Conservation (phyloP, 2,113 vertebrate species). For the Pseudopodoces humilis region DNA sequence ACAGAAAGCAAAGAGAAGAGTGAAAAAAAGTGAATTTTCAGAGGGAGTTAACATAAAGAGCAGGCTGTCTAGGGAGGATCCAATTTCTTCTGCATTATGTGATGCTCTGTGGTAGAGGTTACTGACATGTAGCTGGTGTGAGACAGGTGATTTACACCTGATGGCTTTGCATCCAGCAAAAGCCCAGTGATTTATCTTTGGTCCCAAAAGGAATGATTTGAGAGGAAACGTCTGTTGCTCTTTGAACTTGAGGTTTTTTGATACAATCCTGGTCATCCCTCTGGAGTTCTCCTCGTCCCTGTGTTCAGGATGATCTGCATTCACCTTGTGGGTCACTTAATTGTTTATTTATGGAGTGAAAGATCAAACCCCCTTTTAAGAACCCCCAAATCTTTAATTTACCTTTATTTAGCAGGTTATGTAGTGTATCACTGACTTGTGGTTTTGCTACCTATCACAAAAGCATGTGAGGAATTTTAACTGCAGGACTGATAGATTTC, state of each 20-base stretch:
- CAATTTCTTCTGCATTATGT: not conserved
- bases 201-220: not conserved
- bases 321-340: rapidly evolving
- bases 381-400: not conserved
- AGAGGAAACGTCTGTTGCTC: not conserved
- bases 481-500: not conserved
- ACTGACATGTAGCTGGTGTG: not conserved
- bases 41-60: not conserved
- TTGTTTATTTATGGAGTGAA: not conserved
- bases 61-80: not conserved
- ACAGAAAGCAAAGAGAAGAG: not conserved
- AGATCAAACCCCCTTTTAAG: not conserved
- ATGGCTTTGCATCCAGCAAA: not conserved
- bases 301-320: not conserved
- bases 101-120: not conserved
- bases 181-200: not conserved
- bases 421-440: rapidly evolving
- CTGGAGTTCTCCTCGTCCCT: not conserved
- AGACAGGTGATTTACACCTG: not conserved
- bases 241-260: not conserved
- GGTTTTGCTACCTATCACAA: not conserved
- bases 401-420: not conserved
- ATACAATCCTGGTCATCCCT: not conserved
- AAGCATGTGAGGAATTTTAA: not conserved
- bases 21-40: not conserved